Evolutionary conservation across 2,888 invertebrate genomes (phyloP).

Genomic region (Octonoba sinensis): DNA sequence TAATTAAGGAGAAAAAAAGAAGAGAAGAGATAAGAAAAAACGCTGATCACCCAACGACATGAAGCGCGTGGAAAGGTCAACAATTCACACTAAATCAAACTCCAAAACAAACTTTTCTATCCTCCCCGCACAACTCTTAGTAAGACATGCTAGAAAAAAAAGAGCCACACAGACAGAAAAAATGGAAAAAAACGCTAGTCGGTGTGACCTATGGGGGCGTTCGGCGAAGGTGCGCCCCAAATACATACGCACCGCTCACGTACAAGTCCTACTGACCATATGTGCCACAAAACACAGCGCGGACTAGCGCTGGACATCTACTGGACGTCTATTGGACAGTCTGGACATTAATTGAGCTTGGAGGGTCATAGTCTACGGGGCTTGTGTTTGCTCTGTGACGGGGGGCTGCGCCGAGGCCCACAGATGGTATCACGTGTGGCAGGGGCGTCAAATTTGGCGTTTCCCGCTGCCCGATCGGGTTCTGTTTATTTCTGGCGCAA

Average conservation of each 20-base stretch:
- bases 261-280: conserved; percentile 19
- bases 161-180: neutral
- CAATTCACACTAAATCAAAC: too few relatives aligned
- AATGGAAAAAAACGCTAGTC: neutral
- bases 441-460: conserved; percentile 33
- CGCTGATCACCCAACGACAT: too few relatives aligned
- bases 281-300: neutral
- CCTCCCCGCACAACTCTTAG: too few relatives aligned
- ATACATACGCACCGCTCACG: conserved; percentile 1
- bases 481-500: conserved; percentile 10
- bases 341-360: neutral
- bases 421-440: conserved; percentile 27
- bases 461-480: conserved; percentile 10
- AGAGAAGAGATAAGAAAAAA: too few relatives aligned
- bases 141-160: neutral
- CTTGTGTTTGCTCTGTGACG: neutral
- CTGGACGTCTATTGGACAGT: too few relatives aligned
- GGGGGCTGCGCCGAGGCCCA: too few relatives aligned
- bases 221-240: conserved; percentile 10
- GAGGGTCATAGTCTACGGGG: neutral
- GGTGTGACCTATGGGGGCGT: conserved; percentile 25
- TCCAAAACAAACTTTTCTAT: too few relatives aligned
- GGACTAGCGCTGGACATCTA: neutral
- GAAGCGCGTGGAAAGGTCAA: too few relatives aligned
- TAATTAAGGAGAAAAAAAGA: too few relatives aligned